These are phyloP conservation scores for Delia radicum DNA, from an alignment of 1,140 invertebrate genomes.

Conservation along the genomic window DNA sequence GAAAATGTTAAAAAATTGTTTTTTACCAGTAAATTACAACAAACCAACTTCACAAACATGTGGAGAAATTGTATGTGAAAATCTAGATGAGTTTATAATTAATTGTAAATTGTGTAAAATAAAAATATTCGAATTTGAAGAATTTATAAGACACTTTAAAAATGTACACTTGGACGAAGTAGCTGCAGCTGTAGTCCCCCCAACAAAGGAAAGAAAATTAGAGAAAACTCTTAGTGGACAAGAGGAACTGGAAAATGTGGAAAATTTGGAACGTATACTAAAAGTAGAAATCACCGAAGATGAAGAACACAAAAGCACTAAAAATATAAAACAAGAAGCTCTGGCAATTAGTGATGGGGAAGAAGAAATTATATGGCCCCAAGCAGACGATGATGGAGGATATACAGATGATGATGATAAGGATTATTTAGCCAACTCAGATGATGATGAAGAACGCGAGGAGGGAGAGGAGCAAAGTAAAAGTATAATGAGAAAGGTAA, in stretches of 20 bases:
- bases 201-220: neutral
- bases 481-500: neutral
- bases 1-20: constrained; percentile 44
- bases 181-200: no score
- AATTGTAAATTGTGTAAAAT: constrained; percentile 46
- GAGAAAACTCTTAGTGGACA: neutral
- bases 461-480: constrained; percentile 2
- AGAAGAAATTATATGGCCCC: neutral
- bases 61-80: constrained; percentile 29
- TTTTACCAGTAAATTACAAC: constrained; percentile 33
- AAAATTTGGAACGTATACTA: neutral
- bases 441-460: neutral
- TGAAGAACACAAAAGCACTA: neutral
- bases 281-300: neutral
- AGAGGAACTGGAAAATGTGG: constrained; percentile 18
- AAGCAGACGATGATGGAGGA: neutral
- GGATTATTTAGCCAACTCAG: neutral
- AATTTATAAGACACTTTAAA: constrained; percentile 45
- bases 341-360: neutral
- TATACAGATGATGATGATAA: neutral
- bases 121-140: constrained; percentile 43
- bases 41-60: constrained; percentile 3
- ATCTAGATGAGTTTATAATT: constrained; percentile 41
- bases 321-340: neutral
- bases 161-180: constrained; percentile 40